Base-by-base conservation (phyloP, 2,113 vertebrate species). In the Dinomys branickii region DNA sequence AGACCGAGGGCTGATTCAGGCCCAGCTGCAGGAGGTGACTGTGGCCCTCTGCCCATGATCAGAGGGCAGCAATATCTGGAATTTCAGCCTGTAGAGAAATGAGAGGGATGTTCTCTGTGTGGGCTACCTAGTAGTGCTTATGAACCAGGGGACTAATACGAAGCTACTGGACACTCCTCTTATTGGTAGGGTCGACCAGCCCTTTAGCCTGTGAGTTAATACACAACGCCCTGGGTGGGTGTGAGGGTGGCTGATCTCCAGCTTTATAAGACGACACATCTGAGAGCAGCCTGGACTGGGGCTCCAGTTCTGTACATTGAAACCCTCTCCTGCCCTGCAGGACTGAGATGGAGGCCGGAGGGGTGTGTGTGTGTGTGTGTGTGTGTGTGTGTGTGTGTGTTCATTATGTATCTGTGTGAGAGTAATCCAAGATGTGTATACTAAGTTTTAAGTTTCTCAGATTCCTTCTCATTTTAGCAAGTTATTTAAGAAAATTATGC, bases 401-500 rank as follows among this genome's bases (percentile, higher is more conserved):
- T 16, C 26, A 11, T 71, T 41, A 22, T 65, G 35, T 38, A 6
- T 67, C 20, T n/a, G n/a, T 28, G 41, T 33, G 12, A 1, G 1
- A 38, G 44, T 5, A 54, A n/a, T 54, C 67, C 56, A 56, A 56
- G 73, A 73, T 81, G 22, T 19, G 12, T 3, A 10, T 44, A n/a
- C 69, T 80, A 6, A 12, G 54, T 56, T 93, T 65, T 86, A 13
- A 73, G 11, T 56, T 84, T 50, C 63, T 93, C 11, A 4, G 38
- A 22, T 26, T 50, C 13, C 33, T 94, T 94, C 20, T 67, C 69
- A 50, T 90, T 97, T 94, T 88, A 95, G 61, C 24, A 88, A 85
- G 11, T 93, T 59, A 52, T 78, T 90, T 85, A 56, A 88, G 77
- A 47, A 94, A 88, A 84, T 38, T 59, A 54, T 6, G 5, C 59